Evolutionary conservation across 2,888 invertebrate species (phyloP).

Genomic region (Patella ulyssiponensis): DNA sequence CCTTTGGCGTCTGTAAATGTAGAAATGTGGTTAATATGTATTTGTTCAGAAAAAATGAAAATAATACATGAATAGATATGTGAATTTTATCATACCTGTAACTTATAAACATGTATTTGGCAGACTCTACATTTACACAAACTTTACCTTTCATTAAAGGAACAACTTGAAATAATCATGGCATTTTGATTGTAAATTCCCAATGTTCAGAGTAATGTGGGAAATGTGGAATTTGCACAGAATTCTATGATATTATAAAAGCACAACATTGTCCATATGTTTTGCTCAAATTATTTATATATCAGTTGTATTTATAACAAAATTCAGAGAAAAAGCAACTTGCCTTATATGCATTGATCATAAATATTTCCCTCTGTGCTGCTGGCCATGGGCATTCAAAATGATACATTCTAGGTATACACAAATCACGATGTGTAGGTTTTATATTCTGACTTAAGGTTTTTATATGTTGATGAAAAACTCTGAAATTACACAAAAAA

Average conservation of each 20-base stretch:
- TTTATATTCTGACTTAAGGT: constrained; percentile 83
- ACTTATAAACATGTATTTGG: too few species aligned
- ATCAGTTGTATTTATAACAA: background rate
- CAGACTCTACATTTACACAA: too few species aligned
- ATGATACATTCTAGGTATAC: constrained; percentile 86
- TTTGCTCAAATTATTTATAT: background rate
- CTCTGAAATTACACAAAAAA: constrained; percentile 74
- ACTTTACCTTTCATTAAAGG: too few species aligned
- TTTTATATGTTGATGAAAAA: constrained; percentile 89
- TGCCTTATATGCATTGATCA: constrained; percentile 88
- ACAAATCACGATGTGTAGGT: constrained; percentile 85
- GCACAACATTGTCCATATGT: background rate
- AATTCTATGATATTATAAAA: too few species aligned
- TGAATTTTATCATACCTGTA: too few species aligned
- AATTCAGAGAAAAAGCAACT: constrained; percentile 9
- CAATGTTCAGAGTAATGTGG: too few species aligned
- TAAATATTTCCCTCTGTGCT: constrained; percentile 90
- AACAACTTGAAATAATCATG: too few species aligned
- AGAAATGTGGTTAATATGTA: too few species aligned
- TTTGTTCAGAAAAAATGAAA: too few species aligned
- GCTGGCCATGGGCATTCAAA: constrained; percentile 97
- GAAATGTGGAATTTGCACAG: too few species aligned
- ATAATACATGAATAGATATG: too few species aligned
- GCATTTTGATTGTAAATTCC: too few species aligned
- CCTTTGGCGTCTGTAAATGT: constrained; percentile 80